phyloP scores from a whole-genome alignment of 1,140 invertebrate genomes.

The Drosophila gunungcola region DNA sequence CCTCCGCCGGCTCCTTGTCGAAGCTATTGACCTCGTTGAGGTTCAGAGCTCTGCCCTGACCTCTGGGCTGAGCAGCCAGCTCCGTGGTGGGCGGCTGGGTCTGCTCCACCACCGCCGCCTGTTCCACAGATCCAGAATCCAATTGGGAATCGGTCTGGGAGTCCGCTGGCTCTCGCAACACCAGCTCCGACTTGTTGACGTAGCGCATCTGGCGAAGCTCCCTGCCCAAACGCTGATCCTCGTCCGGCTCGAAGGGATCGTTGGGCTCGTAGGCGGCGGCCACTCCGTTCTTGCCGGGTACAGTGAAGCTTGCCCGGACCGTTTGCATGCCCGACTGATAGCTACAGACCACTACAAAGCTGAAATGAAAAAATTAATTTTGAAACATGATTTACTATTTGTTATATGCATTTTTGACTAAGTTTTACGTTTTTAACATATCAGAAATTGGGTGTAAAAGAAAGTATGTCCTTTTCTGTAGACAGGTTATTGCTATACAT shows the following conservation, averaged over 20 bases:
- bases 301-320: constrained; percentile 89
- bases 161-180: constrained; percentile 57
- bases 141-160: constrained; percentile 19
- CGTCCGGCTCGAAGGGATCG: constrained; percentile 69
- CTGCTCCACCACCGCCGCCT: constrained; percentile 56
- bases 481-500: no score
- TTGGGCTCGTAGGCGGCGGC: constrained; percentile 59
- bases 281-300: constrained; percentile 86
- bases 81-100: constrained; percentile 25
- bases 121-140: constrained; percentile 43
- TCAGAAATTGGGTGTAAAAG: no score
- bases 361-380: constrained; percentile 24
- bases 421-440: no score
- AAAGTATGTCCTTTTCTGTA: no score
- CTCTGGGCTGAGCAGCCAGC: background rate
- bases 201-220: constrained; percentile 76
- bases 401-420: no score
- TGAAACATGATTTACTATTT: background rate
- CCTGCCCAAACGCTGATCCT: constrained; percentile 69
- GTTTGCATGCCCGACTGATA: constrained; percentile 92
- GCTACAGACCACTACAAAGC: constrained; percentile 91
- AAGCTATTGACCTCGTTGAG: constrained; percentile 56
- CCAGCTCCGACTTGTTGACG: constrained; percentile 77
- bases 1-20: constrained; percentile 25
- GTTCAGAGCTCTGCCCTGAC: constrained; percentile 63